Evolutionary conservation across 2,113 vertebrate genomes (phyloP), one percentile per base, ranked within the genome.

Genomic region (Menura novaehollandiae): DNA sequence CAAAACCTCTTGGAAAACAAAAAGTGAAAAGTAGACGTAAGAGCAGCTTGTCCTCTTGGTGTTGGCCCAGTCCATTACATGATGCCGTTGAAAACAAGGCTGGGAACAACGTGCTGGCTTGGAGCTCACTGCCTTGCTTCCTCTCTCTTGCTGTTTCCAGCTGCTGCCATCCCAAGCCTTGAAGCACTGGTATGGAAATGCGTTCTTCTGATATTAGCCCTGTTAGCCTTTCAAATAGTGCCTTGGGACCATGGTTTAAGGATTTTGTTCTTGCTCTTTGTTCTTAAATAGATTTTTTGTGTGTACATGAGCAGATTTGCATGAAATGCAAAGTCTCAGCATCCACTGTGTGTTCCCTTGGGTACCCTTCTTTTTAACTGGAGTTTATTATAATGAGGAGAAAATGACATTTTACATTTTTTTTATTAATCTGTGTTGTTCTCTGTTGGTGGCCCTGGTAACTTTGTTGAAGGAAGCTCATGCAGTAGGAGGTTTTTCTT

Each of bases 231-330:
- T 92, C 73, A 93, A 56, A 72, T 83, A n/a, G 24, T 78, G 75
- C 52, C 68, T 75, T 67, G 90, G 83, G 90, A 92, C 4, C 0
- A 10, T 72, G 56, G n/a, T 60, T 90, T 93, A 85, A 91, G 59
- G 68, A 71, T 91, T 93, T 82, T 1, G 1, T 71, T 86, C 82
- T 84, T 85, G 30, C 19, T 90, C 85, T 93, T 92, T 88, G 55
- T 90, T 96, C 78, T 88, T 80, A 73, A 96, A 77, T 85, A 91
- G 30, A 83, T 95, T 83, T 77, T 47, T 78, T 75, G 21, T 41
- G 64, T 63, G 75, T 74, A 89, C 17, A 41, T 15, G 63, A 86
- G 79, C 72, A 77, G 67, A 86, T 97, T 46, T 96, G 75, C 52
- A 63, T 68, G 37, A 80, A 80, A 78, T 64, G 27, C 73, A 35